These are phyloP conservation scores for Drosophila infuscata DNA, from an alignment of 2,888 invertebrate species.

Conservation along the genomic window DNA sequence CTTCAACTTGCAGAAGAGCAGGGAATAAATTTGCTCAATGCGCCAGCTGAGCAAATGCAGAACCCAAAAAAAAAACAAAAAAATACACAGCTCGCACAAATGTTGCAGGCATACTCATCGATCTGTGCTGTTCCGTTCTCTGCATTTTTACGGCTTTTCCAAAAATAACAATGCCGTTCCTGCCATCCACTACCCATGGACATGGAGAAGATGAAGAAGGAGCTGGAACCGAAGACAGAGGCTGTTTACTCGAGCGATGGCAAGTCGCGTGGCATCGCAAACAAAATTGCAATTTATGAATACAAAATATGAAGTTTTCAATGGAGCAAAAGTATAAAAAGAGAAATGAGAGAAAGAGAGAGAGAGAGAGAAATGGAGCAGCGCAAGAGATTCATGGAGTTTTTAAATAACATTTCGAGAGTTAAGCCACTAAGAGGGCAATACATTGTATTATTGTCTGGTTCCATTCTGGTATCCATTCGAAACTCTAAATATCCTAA, in stretches of 20 bases:
- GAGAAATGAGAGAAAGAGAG: background rate
- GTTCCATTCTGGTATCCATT: no score
- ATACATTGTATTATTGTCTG: no score
- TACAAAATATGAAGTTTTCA: background rate
- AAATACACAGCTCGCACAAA: constrained; percentile 18
- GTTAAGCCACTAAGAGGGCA: background rate
- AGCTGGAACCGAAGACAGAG: background rate
- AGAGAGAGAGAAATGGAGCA: background rate
- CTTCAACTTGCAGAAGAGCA: constrained; percentile 59
- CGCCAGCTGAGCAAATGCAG: constrained; percentile 44
- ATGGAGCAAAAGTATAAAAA: background rate
- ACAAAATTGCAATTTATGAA: constrained; percentile 35
- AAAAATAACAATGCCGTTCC: constrained; percentile 48
- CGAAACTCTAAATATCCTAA: background rate
- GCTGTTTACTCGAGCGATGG: constrained; percentile 8
- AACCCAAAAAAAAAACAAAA: constrained; percentile 4
- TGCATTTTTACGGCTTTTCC: constrained; percentile 36
- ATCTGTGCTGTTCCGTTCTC: constrained; percentile 20
- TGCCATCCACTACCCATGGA: background rate
- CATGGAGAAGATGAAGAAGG: background rate
- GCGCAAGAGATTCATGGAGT: background rate
- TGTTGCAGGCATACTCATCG: constrained; percentile 25
- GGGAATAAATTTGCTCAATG: constrained; percentile 46
- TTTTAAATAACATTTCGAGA: background rate
- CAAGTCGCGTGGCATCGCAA: constrained; percentile 27